Evolutionary conservation across 2,888 invertebrate genomes (phyloP), one percentile per base, ranked within the genome.

Genomic region (Resseliella maxima): DNA sequence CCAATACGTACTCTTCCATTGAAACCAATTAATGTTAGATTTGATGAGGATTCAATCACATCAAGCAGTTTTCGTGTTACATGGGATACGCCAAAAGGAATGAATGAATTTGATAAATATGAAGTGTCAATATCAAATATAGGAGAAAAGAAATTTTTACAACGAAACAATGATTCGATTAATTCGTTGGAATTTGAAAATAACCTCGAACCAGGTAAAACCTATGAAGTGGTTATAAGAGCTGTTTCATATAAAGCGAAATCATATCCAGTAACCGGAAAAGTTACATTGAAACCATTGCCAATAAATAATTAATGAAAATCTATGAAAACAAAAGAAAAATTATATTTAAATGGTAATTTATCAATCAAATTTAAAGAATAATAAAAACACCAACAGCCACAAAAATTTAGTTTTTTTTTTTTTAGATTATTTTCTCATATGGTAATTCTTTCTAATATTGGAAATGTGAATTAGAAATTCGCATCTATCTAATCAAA

Each of bases 191-290:
- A 94, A 88, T 97, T 97, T 92, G 94, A 93, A 87, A 96, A 97
- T 86, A 94, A 94, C 88, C 92, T 97, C 87, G 96, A 97, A 90
- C 96, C 98, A 0, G 98, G 98, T 87, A 95, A 94, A 90, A 96
- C 96, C 27, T 98, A 97, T 92, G 95, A 96, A 91, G 96, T 97
- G 88, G 94, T 96, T 88, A 97, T 98, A 54, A 98, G 98, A 92
- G 97, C 97, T 21, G 96, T 97, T 88, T 97, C 97, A 86, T 98
- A 97, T 86, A 98, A 97, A 93, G 98, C 98, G 36, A 96, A 97
- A 87, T 97, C 97, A 45, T 97, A 97, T 97, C 97, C 97, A n/a
- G 95, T 96, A 87, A 94, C 94, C 86, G 94, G 95, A 24, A 98
- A 98, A 90, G 95, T 98, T 86, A 98, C 97, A 72, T 93, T 97